Percentiles rank a stretch among this genome's conserved stretches.
phyloP scores from a whole-genome alignment of 2,888 invertebrate genomes.

The Pterostichus madidus region DNA sequence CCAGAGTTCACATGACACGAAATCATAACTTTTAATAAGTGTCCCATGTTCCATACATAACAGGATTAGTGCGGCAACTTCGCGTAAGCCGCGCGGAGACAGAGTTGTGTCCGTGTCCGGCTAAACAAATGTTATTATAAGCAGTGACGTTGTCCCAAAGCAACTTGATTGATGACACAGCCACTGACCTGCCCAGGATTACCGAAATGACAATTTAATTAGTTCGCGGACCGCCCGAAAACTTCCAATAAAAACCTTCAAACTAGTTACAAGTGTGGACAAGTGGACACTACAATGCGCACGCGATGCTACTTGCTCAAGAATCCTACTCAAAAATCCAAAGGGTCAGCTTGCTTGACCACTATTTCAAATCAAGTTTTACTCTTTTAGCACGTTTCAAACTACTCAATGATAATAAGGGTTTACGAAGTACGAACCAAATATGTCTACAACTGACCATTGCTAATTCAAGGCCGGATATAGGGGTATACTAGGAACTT shows the following conservation, averaged over 20 bases:
- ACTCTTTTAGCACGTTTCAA: no score
- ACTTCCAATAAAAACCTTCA: conserved; percentile 30
- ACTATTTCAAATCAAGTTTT: no score
- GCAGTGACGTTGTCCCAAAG: conserved; percentile 58
- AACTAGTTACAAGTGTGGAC: conserved; percentile 6
- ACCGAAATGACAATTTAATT: conserved; percentile 65
- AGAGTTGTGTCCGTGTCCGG: conserved; percentile 59
- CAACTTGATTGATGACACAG: conserved; percentile 64
- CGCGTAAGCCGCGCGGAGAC: conserved; percentile 46
- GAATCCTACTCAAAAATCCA: no score
- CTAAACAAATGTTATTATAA: conserved; percentile 66
- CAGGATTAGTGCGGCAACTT: conserved; percentile 59
- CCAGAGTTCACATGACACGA: conserved; percentile 58
- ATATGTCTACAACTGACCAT: no score
- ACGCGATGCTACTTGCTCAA: conserved; percentile 16
- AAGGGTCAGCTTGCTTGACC: no score
- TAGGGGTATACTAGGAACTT: no score
- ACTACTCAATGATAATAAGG: no score
- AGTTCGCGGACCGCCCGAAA: conserved; percentile 53
- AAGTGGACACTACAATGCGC: conserved; percentile 18
- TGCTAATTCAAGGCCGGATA: no score
- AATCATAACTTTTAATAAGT: conserved; percentile 66
- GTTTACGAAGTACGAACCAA: no score
- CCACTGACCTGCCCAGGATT: conserved; percentile 58
- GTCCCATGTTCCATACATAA: conserved; percentile 63